Evolutionary conservation across 2,888 invertebrate genomes (phyloP), one percentile per base, ranked within the genome.

Genomic region (Sphecodes monilicornis): DNA sequence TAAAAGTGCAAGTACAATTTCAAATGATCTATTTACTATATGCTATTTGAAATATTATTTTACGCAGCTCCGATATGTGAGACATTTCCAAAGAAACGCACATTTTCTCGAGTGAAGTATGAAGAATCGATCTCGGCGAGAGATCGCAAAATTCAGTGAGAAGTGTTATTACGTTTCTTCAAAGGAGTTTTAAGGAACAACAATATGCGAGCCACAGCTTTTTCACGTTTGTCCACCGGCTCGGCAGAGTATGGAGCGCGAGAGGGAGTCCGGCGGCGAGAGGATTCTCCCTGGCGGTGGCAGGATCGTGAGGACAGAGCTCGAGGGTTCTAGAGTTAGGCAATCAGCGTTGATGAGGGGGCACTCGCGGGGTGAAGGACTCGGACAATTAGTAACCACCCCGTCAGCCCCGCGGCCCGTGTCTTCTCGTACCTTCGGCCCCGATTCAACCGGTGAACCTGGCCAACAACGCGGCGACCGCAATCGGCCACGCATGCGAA

Each of bases 301-400:
- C 70, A 86, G 88, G 86, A 90, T 90, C 90, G 89, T 82, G 90
- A 88, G 89, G 90, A 90, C 86, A 86, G 84, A 79, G 89, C 91
- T 92, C 88, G 92, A 94, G 93, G 93, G 93, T 93, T 92, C 94
- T 94, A 93, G 93, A 94, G 93, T 94, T 93, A 93, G 94, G 94
- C 94, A 94, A 94, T 94, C 94, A 94, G 92, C 93, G 93, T 90
- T 94, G 94, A 94, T 94, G 94, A 94, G 93, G 92, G 93, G 91
- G 89, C 83, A 90, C 87, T 86, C 85, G 90, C 86, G 89, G 91
- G 90, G 88, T 83, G 91, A 91, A 92, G 92, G 92, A 92, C 90
- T 93, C 92, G 92, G 91, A 94, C 94, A 94, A 94, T 94, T 94
- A 94, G 94, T 93, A 93, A 92, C 91, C 90, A 87, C 90, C 90